Base-by-base conservation (phyloP, 2,113 vertebrate genomes). In the Lonchura striata region DNA sequence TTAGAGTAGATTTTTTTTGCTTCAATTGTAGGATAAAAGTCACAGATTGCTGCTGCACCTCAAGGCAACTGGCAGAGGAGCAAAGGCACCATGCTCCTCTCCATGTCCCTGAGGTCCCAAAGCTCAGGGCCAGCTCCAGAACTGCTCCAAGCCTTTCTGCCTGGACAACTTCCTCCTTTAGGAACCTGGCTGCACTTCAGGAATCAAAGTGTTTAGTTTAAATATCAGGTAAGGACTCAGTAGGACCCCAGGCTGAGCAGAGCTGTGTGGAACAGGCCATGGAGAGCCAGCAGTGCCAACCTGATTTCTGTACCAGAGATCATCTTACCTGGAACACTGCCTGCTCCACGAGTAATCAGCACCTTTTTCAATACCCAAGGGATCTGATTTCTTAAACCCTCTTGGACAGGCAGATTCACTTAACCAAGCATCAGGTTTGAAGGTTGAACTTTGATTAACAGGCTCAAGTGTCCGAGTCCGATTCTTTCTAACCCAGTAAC, bases 301-400 rank as follows among this genome's bases (percentile, higher is more conserved):
- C 76, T 37, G 82, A 50, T 41, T 60, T 52, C 76, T 83, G 3
- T 1, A 74, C 42, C 27, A 20, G 42, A 86, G 92, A 90, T 92
- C 93, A 75, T 22, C 79, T 94, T 87, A 56, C 89, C 71, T 72
- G 82, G 57, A 93, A 69, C 75, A n/a, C 66, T 12, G 50, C 63
- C 64, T 2, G 71, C 61, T 35, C 79, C 71, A 68, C 56, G 0
- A 46, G 76, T 52, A 35, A 81, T 44, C 69, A 69, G 80, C 90
- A 88, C 80, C 82, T 92, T 83, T 57, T 0, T 10, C 68, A 92
- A 83, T 17, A 64, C 44, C 60, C 59, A 46, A 27, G 60, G 85
- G 68, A 93, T 94, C 88, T 52, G 46, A 39, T 93, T 93, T 88
- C 92, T 92, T 19, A 54, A 86, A 66, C 70, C 66, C 54, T 54